These are phyloP conservation scores for Iguana delicatissima DNA, from an alignment of 2,797 vertebrate species.

Conservation along the genomic window DNA sequence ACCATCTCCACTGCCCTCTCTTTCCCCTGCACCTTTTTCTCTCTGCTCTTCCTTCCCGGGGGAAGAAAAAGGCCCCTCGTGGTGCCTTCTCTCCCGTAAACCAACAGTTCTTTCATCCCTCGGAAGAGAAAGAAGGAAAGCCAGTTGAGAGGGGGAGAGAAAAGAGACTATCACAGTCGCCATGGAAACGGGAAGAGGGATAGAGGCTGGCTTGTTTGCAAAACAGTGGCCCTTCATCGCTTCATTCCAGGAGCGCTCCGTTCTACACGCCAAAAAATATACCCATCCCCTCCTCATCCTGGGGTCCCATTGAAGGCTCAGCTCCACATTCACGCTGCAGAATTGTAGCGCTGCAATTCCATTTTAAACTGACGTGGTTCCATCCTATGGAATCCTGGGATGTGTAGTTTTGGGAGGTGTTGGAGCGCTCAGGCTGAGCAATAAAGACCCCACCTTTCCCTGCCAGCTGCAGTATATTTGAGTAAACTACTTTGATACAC, in stretches of 20 bases:
- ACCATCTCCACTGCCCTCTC: neutral
- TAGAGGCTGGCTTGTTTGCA: slow-evolving; percentile 28
- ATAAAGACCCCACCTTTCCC: no score
- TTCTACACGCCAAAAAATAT: neutral
- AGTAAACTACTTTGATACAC: no score
- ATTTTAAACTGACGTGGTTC: no score
- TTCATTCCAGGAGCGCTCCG: neutral
- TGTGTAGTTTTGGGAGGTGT: no score
- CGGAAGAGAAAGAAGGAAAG: neutral
- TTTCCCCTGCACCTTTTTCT: neutral
- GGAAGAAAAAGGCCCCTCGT: neutral
- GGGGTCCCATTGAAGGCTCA: no score
- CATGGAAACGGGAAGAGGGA: slow-evolving; percentile 16
- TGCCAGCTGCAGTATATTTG: no score
- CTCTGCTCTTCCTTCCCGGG: no score
- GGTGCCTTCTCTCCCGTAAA: neutral
- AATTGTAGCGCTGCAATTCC: no score
- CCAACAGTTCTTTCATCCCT: neutral
- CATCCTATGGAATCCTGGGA: no score
- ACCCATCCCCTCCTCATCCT: neutral
- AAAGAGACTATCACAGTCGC: neutral
- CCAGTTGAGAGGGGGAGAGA: neutral
- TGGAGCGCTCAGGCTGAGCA: no score
- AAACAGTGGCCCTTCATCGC: slow-evolving; percentile 11
- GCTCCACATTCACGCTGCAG: no score